A percentile compares a stretch with the other conserved stretches of the same genome.
Evolutionary conservation across 1,140 invertebrate genomes (phyloP).

Genomic region (Holcopasites calliopsidis): DNA sequence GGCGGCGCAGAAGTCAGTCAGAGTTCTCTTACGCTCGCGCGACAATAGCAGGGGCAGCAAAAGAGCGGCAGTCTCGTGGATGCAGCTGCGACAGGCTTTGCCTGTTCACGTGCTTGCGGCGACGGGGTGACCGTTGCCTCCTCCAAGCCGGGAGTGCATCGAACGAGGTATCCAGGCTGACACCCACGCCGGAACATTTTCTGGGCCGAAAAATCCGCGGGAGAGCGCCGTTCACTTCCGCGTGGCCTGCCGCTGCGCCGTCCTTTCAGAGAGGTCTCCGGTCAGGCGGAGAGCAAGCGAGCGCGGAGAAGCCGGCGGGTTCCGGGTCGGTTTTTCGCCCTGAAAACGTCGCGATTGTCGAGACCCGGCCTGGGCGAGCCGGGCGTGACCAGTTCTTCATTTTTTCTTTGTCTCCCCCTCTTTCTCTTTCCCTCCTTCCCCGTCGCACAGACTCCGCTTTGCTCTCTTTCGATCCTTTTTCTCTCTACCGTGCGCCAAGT

Average conservation of each 20-base stretch:
- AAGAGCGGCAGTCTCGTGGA: neutral
- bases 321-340: slow-evolving; percentile 69
- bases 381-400: slow-evolving; percentile 63
- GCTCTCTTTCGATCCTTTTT: slow-evolving; percentile 19
- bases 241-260: slow-evolving; percentile 57
- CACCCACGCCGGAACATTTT: slow-evolving; percentile 67
- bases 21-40: no score
- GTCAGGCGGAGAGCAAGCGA: neutral
- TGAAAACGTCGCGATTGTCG: slow-evolving; percentile 69
- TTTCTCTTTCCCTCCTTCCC: neutral
- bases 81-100: slow-evolving; percentile 23
- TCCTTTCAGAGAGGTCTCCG: no score
- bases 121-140: slow-evolving; percentile 54
- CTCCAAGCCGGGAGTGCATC: slow-evolving; percentile 52
- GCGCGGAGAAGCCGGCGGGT: slow-evolving; percentile 44
- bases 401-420: slow-evolving; percentile 22
- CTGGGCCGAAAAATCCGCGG: slow-evolving; percentile 71
- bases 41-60: no score
- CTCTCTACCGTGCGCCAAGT: slow-evolving; percentile 19
- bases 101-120: slow-evolving; percentile 47
- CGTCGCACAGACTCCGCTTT: neutral
- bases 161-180: slow-evolving; percentile 71
- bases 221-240: slow-evolving; percentile 71
- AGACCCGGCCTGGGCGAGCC: slow-evolving; percentile 46
- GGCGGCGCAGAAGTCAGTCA: no score